These are phyloP conservation scores for Popillia japonica DNA, from an alignment of 1,140 invertebrate genomes.

Conservation along the genomic window DNA sequence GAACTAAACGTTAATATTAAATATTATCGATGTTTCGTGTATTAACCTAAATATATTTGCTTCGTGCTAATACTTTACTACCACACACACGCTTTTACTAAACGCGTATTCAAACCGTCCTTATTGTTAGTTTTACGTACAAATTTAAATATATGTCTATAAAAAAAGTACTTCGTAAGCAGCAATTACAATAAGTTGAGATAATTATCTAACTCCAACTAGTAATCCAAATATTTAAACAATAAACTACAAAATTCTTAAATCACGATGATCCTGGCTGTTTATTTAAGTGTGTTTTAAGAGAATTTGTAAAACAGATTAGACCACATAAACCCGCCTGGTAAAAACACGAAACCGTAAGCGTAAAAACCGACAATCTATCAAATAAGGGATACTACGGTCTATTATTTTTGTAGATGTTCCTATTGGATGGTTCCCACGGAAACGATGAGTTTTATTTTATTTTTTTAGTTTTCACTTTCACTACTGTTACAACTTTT, in stretches of 20 bases:
- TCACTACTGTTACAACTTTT: background rate
- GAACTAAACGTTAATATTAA: too few species aligned
- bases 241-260: background rate
- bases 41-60: too few species aligned
- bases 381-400: constrained; percentile 35
- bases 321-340: constrained; percentile 12
- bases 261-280: background rate
- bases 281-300: constrained; percentile 4
- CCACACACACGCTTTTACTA: too few species aligned
- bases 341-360: constrained; percentile 37
- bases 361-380: constrained; percentile 37
- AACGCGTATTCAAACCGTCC: too few species aligned
- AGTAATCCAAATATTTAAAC: background rate
- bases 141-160: too few species aligned
- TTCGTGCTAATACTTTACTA: too few species aligned
- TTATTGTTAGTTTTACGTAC: too few species aligned
- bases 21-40: too few species aligned
- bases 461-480: constrained; percentile 21
- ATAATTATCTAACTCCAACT: too few species aligned
- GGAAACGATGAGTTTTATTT: constrained; percentile 39
- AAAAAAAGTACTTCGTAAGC: too few species aligned
- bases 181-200: too few species aligned
- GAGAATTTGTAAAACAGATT: constrained; percentile 12
- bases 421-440: constrained; percentile 34
- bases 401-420: constrained; percentile 37